Evolutionary conservation across 2,113 vertebrate genomes (phyloP).

Genomic region (Copsychus sechellarum): DNA sequence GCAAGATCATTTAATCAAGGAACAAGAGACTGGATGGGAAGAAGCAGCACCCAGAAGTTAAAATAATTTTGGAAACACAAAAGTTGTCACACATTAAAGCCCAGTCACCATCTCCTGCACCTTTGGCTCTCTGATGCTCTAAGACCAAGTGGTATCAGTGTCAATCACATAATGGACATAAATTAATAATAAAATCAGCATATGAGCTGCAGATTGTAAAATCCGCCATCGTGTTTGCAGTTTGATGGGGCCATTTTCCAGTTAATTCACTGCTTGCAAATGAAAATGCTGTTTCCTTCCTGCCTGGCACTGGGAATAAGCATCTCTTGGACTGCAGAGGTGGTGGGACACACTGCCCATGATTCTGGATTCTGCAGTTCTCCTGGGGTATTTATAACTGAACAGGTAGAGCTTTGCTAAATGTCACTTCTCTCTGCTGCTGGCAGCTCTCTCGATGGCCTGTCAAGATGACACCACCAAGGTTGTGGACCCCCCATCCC

Average conservation of each 20-base stretch:
- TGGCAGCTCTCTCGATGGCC: background rate
- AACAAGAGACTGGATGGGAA: background rate
- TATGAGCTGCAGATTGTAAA: background rate
- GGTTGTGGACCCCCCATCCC: background rate
- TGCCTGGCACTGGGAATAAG: background rate
- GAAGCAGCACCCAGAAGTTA: background rate
- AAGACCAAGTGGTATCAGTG: background rate
- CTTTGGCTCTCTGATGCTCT: background rate
- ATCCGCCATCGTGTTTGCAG: accelerated
- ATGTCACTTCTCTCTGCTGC: background rate
- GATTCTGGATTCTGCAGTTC: background rate
- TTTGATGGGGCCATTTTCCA: accelerated
- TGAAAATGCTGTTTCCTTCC: background rate
- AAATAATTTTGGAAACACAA: background rate
- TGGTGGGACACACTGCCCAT: background rate
- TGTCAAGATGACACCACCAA: accelerated
- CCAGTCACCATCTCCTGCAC: background rate
- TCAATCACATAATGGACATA: background rate
- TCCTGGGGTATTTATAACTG: background rate
- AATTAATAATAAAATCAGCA: background rate
- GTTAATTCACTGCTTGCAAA: background rate
- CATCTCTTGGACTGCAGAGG: background rate
- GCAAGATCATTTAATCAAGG: background rate
- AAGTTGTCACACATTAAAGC: background rate
- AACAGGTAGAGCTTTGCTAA: background rate